Conservation (phyloP, 1,140 invertebrate species). For the Doryteuthis pealeii region DNA sequence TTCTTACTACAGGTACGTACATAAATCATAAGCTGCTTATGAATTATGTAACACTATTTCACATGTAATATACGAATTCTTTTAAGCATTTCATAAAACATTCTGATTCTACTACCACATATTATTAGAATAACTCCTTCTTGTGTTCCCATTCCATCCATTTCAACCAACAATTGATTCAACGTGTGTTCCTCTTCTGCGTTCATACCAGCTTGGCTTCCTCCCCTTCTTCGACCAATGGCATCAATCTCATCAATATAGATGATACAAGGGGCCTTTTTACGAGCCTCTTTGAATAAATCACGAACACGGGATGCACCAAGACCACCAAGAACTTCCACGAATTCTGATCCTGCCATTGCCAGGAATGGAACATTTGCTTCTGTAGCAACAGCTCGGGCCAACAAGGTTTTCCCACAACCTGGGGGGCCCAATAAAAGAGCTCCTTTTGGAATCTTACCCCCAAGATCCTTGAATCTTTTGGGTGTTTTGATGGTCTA, state of each 20-base stretch:
- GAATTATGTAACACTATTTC: too few species aligned
- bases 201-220: conserved; percentile 30
- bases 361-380: conserved; percentile 86
- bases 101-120: too few species aligned
- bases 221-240: conserved; percentile 79
- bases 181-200: conserved; percentile 88
- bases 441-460: conserved; percentile 78
- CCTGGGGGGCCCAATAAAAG: conserved; percentile 80
- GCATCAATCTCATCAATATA: conserved; percentile 99
- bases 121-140: conserved; percentile 93
- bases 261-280: conserved; percentile 91
- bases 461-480: conserved; percentile 83
- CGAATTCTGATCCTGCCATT: conserved; percentile 93
- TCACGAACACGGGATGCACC: conserved; percentile 88
- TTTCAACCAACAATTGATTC: conserved; percentile 96
- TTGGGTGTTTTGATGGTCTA: too few species aligned
- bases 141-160: conserved; percentile 95
- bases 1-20: too few species aligned
- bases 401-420: conserved; percentile 91
- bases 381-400: conserved; percentile 88
- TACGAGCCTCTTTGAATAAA: conserved; percentile 90
- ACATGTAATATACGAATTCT: too few species aligned
- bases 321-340: conserved; percentile 92
- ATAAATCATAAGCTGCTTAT: too few species aligned
- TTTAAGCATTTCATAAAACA: too few species aligned